Evolutionary conservation across 2,888 invertebrate species (phyloP).

Genomic region (Quadroppia sp.): DNA sequence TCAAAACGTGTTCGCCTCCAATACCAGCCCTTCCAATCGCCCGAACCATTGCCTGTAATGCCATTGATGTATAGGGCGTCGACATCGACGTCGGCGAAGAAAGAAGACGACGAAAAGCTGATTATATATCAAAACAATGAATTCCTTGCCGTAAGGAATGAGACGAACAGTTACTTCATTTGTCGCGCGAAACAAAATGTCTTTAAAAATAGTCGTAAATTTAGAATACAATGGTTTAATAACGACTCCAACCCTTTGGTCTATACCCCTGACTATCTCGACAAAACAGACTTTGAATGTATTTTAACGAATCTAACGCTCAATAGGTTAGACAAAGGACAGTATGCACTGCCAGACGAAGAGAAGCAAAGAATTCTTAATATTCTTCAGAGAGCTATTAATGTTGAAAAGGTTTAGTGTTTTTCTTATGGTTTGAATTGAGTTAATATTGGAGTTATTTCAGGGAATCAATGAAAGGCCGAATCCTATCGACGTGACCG

Average conservation of each 20-base stretch:
- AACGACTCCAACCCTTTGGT: slow-evolving; percentile 55
- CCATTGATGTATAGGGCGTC: slow-evolving; percentile 44
- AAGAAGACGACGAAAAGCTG: slow-evolving; percentile 65
- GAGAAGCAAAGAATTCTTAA: slow-evolving; percentile 74
- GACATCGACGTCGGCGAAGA: slow-evolving; percentile 22
- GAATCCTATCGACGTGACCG: slow-evolving; percentile 48
- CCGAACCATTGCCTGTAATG: slow-evolving; percentile 58
- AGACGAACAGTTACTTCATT: slow-evolving; percentile 66
- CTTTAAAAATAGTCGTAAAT: slow-evolving; percentile 74
- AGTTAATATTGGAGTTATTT: slow-evolving; percentile 21
- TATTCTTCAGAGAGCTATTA: slow-evolving; percentile 76
- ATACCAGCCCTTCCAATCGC: slow-evolving; percentile 77
- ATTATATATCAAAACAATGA: slow-evolving; percentile 84
- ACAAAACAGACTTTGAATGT: slow-evolving; percentile 80
- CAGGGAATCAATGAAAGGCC: slow-evolving; percentile 62
- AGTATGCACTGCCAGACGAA: slow-evolving; percentile 65
- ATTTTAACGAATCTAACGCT: slow-evolving; percentile 78
- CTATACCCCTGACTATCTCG: slow-evolving; percentile 85
- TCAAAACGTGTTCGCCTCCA: slow-evolving; percentile 60
- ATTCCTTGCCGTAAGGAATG: slow-evolving; percentile 83
- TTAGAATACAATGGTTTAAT: slow-evolving; percentile 78
- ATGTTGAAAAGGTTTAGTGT: slow-evolving; percentile 62
- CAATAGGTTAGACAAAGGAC: slow-evolving; percentile 67
- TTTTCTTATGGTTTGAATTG: neutral
- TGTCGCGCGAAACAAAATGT: slow-evolving; percentile 88